Conservation (phyloP, 2,888 invertebrate species). For the Cactoblastis cactorum region DNA sequence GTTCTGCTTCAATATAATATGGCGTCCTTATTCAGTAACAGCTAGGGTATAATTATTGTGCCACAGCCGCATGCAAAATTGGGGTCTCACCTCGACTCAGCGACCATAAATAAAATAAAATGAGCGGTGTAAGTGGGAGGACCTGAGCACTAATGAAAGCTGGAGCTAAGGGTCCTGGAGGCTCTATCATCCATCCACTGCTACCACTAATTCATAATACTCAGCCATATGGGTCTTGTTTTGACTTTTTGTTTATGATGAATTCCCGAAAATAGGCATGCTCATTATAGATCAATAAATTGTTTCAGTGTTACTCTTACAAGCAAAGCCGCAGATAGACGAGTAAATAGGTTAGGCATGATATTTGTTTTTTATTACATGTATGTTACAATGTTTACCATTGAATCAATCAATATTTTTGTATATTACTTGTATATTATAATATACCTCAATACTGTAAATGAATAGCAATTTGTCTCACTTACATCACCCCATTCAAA, state of each 20-base stretch:
- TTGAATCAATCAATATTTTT: not conserved
- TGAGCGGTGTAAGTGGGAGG: slow-evolving; percentile 69
- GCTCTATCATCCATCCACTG: no score
- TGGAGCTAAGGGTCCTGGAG: no score
- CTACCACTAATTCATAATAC: no score
- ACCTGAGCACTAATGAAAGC: slow-evolving; percentile 70
- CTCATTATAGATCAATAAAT: no score
- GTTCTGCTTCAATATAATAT: slow-evolving; percentile 63
- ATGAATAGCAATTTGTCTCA: slow-evolving; percentile 51
- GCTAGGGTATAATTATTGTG: slow-evolving; percentile 75
- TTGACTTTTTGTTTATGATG: no score
- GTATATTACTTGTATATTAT: not conserved
- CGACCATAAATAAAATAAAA: slow-evolving; percentile 76
- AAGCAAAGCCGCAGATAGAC: no score
- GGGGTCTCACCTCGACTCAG: slow-evolving; percentile 74
- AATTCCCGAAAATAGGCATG: no score
- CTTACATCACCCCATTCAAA: slow-evolving; percentile 47
- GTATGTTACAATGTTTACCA: no score
- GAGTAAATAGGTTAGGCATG: no score
- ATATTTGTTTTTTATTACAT: no score
- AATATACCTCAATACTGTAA: not conserved
- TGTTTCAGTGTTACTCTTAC: no score
- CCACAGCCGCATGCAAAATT: slow-evolving; percentile 75
- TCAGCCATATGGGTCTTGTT: no score
- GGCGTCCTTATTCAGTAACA: slow-evolving; percentile 64